Base-by-base conservation (phyloP, 2,888 invertebrate species). In the Acanthosepion esculentum region DNA sequence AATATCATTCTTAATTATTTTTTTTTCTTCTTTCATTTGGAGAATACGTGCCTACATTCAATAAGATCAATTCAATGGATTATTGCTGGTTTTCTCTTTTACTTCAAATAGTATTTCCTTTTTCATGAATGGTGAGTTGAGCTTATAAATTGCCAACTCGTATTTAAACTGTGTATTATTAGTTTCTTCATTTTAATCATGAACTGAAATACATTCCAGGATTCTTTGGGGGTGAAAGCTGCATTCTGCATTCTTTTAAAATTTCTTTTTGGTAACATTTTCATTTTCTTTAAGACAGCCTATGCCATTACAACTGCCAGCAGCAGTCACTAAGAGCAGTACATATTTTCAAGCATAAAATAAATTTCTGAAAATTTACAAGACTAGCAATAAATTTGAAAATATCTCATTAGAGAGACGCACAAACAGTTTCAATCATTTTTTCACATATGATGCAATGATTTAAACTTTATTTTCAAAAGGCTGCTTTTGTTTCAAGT, bases 1-100 rank as follows among this genome's bases (percentile, higher is more conserved):
- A 78, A 78, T 78, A 78, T 12, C 78, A 78, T 78, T 78, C n/a
- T 78, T 78, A 18, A 78, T 78, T 78, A 78, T 78, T 15, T 78
- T 78, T 59, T 59, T 59, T 20, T 10, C n/a, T 78, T 78, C 78
- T 29, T 78, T 18, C n/a, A 78, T 78, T 78, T 15, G 33, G 10
- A 78, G 78, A 78, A 78, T n/a, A 78, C 78, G 78, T 78, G 78
- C 78, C 78, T 78, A 78, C 33, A 78, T 78, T 78, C 78, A 78
- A 78, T 78, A 78, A 12, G n/a, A 78, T 33, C n/a, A 33, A 78
- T 78, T 78, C 78, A 78, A 78, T 78, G n/a, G 78, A 78, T 78
- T 78, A 78, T 78, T 12, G n/a, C 78, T 15, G 78, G 33, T n/a
- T 78, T 33, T 78, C 78, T 78, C 78, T 33, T 78, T n/a, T 33